A percentile compares a stretch with the other conserved stretches of the same genome.
Evolutionary conservation across 2,797 vertebrate genomes (phyloP).

Genomic region (Cheirogaleus major): DNA sequence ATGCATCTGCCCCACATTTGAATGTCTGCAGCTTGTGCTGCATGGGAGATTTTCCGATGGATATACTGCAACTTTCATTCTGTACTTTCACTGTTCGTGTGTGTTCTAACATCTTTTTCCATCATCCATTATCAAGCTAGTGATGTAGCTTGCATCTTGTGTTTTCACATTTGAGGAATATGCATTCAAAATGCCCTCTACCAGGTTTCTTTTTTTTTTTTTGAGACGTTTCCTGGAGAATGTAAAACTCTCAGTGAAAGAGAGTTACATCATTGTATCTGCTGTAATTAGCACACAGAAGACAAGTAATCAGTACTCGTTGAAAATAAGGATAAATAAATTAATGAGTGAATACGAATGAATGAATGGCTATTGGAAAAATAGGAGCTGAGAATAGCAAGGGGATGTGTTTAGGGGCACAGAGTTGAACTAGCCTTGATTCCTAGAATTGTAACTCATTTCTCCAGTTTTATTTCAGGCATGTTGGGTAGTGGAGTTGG

Average conservation of each 20-base stretch:
- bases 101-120: not conserved
- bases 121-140: not conserved
- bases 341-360: not conserved
- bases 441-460: slow-evolving; percentile 10
- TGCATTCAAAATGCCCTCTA: not conserved
- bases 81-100: not conserved
- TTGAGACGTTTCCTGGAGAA: slow-evolving; percentile 11
- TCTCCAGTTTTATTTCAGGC: not conserved
- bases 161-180: slow-evolving; percentile 10
- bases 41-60: not conserved
- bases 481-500: not conserved
- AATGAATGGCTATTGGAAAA: not conserved
- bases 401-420: not conserved
- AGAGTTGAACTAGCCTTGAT: not conserved
- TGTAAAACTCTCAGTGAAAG: not conserved
- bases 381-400: not conserved
- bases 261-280: not conserved
- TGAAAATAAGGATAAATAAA: not conserved
- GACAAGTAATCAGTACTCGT: not conserved
- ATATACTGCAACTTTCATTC: not conserved
- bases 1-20: not conserved
- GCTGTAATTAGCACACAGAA: not conserved
- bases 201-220: not conserved
- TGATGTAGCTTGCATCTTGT: not conserved
- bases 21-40: not conserved